phyloP scores from a whole-genome alignment of 2,888 invertebrate genomes.

The Sinohyriopsis cumingii region DNA sequence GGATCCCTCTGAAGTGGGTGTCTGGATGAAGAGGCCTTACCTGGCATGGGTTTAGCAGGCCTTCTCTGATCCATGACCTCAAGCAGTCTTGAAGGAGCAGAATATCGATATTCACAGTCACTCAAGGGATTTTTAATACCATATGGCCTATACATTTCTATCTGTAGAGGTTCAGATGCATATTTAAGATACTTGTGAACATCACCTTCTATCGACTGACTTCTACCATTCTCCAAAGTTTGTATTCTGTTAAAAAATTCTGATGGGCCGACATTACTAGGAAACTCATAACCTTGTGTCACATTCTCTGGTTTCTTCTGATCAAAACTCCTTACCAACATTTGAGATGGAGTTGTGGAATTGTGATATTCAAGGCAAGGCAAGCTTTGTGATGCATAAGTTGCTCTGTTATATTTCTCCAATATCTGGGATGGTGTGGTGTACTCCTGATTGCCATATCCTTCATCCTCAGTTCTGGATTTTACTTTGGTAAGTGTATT shows the following conservation, averaged over 20 bases:
- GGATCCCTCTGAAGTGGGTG: too few species aligned
- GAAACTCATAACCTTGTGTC: background rate
- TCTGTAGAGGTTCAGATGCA: too few species aligned
- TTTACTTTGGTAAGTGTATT: background rate
- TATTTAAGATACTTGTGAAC: too few species aligned
- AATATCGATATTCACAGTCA: background rate
- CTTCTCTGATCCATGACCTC: background rate
- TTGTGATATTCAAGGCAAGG: slow-evolving; percentile 3
- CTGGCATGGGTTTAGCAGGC: too few species aligned
- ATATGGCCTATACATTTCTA: background rate
- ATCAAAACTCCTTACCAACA: background rate
- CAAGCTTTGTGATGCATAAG: background rate
- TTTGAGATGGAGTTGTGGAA: background rate
- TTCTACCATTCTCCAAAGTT: background rate
- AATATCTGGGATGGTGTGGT: slow-evolving; percentile 14
- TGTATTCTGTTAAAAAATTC: slow-evolving; percentile 7
- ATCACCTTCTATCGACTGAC: background rate
- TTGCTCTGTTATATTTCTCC: slow-evolving; percentile 11
- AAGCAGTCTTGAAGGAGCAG: background rate
- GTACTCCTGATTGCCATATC: background rate
- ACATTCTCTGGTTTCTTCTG: background rate
- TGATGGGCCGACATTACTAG: slow-evolving; percentile 10
- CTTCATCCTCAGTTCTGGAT: background rate
- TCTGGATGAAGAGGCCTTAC: too few species aligned
- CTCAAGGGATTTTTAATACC: background rate